Evolutionary conservation across 2,113 vertebrate genomes (phyloP), one percentile per base, ranked within the genome.

Genomic region (Meleagris gallopavo): DNA sequence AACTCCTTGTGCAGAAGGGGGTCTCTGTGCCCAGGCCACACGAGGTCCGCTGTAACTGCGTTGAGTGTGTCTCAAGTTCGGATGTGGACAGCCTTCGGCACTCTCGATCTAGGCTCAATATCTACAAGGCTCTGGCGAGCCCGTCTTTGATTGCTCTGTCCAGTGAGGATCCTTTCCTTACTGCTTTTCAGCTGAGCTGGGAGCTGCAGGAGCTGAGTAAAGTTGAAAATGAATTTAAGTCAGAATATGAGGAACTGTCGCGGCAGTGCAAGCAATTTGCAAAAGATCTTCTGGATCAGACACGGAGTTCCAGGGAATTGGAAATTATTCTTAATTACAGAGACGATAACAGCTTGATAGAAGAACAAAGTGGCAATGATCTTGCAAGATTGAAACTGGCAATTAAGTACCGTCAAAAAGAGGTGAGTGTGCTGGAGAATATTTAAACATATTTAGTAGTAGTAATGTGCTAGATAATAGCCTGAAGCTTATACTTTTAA

Each of bases 151-250:
- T 99, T 12, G 98, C 99, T 17, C 94, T 99, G 83, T 99, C 99
- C 70, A 99, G 99, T 6, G 99, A 99, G 94, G 99, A 99, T 87
- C 99, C 99, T 62, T 99, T 99, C 88, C 99, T 99, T 60, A 99
- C 99, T 0, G 99, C 99, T 74, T 99, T 99, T 88, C 99, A 99
- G 11, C 97, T 99, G 48, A 99, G 99, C 94, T 99, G 99, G 99
- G 99, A 99, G 96, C 98, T 99, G 36, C 98, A 98, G 90, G 99
- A 99, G 75, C 97, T 99, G 90, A 99, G 99, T 90, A 98, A 98
- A 69, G 98, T 99, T 5, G 99, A 99, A 97, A 99, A 99, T 11
- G 99, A 99, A 96, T 99, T 99, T 96, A 99, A 99, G 96, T 98
- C 98, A 0, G 99, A 99, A 96, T 99, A 99, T 7, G 99, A 99